A percentile compares a stretch with the other conserved stretches of the same genome.
Conservation (phyloP, 2,113 vertebrate genomes). For the Paracanthobrama guichenoti region DNA sequence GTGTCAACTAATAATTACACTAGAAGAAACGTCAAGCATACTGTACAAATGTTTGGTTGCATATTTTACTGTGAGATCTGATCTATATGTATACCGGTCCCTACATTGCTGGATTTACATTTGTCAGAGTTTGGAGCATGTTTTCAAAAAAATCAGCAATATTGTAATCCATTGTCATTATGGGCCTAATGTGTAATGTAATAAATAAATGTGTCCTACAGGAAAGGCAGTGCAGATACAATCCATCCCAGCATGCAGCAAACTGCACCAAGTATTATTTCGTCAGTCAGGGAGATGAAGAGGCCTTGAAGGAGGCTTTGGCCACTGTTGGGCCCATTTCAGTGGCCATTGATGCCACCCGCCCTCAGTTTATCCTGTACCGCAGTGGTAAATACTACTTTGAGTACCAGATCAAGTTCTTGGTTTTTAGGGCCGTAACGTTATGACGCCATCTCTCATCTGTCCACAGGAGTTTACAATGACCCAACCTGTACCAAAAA, state of each 20-base stretch:
- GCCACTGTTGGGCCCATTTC: conserved; percentile 86
- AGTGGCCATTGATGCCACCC: conserved; percentile 83
- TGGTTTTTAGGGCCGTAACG: background rate
- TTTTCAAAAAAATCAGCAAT: background rate
- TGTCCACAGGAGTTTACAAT: conserved; percentile 82
- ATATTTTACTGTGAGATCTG: background rate
- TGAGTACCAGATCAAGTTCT: background rate
- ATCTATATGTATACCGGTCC: background rate
- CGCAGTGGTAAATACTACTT: conserved; percentile 53
- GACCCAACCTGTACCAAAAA: conserved; percentile 76
- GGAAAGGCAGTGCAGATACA: conserved; percentile 79
- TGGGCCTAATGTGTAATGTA: background rate
- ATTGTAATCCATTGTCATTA: background rate
- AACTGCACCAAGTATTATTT: conserved; percentile 79
- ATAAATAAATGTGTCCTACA: conserved; percentile 54
- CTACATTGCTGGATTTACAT: background rate
- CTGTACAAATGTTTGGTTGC: background rate
- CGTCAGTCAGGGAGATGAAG: conserved; percentile 71
- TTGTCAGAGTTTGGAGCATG: background rate
- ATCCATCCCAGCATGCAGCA: conserved; percentile 71
- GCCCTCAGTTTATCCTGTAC: conserved; percentile 78
- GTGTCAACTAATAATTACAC: background rate
- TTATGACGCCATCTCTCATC: background rate
- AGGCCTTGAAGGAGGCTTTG: conserved; percentile 72
- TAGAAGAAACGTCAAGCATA: background rate